phyloP scores from a whole-genome alignment of 2,797 vertebrate species.

The Heteromormyrus szaboi region DNA sequence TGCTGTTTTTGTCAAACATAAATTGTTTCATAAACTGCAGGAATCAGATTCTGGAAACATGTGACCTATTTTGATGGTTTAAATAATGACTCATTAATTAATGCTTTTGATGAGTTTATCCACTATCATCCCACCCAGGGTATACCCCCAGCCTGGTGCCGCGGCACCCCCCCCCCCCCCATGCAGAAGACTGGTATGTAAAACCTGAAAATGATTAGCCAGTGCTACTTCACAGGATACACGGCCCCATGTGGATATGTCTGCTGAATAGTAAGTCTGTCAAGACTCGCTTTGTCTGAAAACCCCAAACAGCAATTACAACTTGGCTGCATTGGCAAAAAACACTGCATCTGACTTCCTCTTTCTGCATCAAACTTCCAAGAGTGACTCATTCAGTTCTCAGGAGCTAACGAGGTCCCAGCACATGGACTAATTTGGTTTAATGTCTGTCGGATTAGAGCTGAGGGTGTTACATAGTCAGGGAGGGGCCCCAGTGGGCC shows the following conservation, averaged over 20 bases:
- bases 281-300: not conserved
- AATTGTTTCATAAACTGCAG: not conserved
- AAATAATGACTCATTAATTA: not conserved
- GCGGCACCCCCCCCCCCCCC: not conserved
- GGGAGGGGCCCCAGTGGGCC: not conserved
- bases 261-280: not conserved
- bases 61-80: not conserved
- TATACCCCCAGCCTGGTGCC: not conserved
- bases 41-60: not conserved
- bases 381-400: not conserved
- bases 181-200: not conserved
- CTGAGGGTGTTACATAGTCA: not conserved
- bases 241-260: not conserved
- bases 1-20: not conserved
- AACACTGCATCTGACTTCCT: not conserved
- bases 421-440: not conserved
- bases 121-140: not conserved
- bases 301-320: not conserved
- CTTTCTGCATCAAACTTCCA: not conserved
- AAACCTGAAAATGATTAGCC: not conserved
- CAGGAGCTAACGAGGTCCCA: not conserved
- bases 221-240: not conserved
- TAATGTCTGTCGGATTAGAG: not conserved
- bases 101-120: not conserved
- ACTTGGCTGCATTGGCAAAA: not conserved